phyloP scores from a whole-genome alignment of 2,888 invertebrate genomes.

The Hymenopus coronatus region DNA sequence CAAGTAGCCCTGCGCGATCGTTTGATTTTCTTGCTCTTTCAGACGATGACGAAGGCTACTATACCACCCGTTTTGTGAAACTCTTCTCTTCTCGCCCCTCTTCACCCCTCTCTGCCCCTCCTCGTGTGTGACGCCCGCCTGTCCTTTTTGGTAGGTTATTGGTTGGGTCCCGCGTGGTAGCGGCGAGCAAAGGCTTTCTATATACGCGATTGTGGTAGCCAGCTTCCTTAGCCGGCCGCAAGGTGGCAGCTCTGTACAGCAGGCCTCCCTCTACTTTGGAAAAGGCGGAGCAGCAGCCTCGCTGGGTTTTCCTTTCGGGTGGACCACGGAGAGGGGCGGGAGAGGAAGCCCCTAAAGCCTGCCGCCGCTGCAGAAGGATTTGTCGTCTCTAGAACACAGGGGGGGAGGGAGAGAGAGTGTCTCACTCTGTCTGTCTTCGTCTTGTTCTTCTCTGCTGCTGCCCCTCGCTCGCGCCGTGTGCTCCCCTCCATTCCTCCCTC shows the following conservation, averaged over 20 bases:
- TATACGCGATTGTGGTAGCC: constrained; percentile 10
- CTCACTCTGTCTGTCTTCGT: constrained; percentile 11
- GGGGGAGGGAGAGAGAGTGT: not conserved
- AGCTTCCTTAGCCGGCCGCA: constrained; percentile 27
- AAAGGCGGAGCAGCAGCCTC: constrained; percentile 14
- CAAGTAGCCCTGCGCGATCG: constrained; percentile 27
- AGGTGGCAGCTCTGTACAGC: constrained; percentile 27
- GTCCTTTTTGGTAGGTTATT: constrained; percentile 27
- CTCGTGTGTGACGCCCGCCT: constrained; percentile 12
- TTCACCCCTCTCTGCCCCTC: not conserved
- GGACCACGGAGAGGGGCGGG: not conserved
- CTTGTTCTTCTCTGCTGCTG: constrained; percentile 1
- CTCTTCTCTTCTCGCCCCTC: constrained; percentile 41
- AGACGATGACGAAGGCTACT: constrained; percentile 4
- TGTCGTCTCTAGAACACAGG: constrained; percentile 7
- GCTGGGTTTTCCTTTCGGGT: not conserved
- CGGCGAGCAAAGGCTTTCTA: constrained; percentile 19
- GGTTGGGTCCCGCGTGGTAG: constrained; percentile 26
- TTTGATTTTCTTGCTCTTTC: constrained; percentile 26
- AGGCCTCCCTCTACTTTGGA: constrained; percentile 2
- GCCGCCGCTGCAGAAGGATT: constrained; percentile 15
- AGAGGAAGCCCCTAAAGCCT: not conserved
- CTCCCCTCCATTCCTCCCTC: not conserved
- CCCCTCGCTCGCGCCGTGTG: not conserved
- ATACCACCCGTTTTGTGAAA: constrained; percentile 14